Base-by-base conservation (phyloP, 2,113 vertebrate genomes). In the Ahaetulla prasina region DNA sequence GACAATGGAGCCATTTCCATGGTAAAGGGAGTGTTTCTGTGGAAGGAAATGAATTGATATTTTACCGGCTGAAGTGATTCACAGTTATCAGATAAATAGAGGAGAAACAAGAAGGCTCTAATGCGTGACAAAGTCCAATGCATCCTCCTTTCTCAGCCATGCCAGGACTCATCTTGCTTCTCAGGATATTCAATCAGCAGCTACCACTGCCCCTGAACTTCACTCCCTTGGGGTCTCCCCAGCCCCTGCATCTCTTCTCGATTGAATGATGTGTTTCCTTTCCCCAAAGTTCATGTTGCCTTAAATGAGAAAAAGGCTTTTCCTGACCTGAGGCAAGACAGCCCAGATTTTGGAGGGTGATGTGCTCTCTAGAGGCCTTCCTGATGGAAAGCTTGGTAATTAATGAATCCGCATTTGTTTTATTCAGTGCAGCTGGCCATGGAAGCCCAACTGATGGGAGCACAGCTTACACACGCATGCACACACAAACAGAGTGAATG, bases 361-460 rank as follows among this genome's bases (percentile, higher is more conserved):
- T 63, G 39, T 54, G 55, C 57, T 91, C 90, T 91, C 87, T 27
- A 53, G 54, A 88, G 90, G 68, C 74, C 35, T 85, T n/a, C 54
- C 45, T 45, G 90, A 60, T 93, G 87, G 50, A 89, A 63, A 84
- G 47, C 80, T 86, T 63, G 49, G 35, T 93, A 93, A 93, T 93
- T 89, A 91, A 91, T 89, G 93, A 86, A 91, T 63, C 88, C 18
- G 35, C 6, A 35, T 86, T 93, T 63, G 80, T 84, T 93, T 93
- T 93, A 93, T 93, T 93, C 74, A 68, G 23, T 60, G 74, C 93
- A 93, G 90, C 93, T 93, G 93, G 93, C 90, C 27, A 89, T 89
- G 90, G 87, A 91, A 93, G 89, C 87, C 49, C 90, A 91, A 86
- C 90, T 49, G 54, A 89, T 86, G 90, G 54, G 74, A 93, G 55